Evolutionary conservation across 1,140 invertebrate genomes (phyloP).

Genomic region (Brachystomella parvula): DNA sequence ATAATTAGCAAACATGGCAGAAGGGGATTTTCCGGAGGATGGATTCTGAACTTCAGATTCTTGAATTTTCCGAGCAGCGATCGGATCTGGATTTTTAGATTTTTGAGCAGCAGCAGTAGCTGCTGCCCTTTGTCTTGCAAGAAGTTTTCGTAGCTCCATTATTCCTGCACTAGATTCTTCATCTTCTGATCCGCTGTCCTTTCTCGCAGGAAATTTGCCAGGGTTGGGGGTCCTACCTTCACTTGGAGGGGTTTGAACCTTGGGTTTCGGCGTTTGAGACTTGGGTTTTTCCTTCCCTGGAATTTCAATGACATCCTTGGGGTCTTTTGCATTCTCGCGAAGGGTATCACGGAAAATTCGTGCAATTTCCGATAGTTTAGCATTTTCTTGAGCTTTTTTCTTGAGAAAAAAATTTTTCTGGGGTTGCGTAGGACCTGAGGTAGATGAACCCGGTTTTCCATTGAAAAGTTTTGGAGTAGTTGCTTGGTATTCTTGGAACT

Average conservation of each 20-base stretch:
- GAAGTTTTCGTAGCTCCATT: neutral
- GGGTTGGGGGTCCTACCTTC: neutral
- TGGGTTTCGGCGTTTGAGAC: neutral
- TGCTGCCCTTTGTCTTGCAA: neutral
- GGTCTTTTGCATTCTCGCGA: neutral
- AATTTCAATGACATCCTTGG: neutral
- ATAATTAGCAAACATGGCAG: neutral
- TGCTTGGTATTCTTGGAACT: conserved; percentile 1
- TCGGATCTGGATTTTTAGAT: neutral
- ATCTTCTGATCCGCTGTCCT: neutral
- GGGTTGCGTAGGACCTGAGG: neutral
- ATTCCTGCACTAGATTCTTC: no score
- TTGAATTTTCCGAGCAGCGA: neutral
- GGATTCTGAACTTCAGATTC: neutral
- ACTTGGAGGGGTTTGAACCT: neutral
- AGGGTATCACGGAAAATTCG: neutral
- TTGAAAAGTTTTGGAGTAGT: neutral
- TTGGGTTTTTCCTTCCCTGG: neutral
- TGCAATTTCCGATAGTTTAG: neutral
- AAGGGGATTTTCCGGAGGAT: neutral
- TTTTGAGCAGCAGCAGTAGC: neutral
- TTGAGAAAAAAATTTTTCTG: neutral
- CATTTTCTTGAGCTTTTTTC: conserved; percentile 5
- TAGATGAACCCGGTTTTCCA: neutral
- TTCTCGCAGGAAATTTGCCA: neutral